phyloP scores from a whole-genome alignment of 35 echinoderm and acorn worm species.

The Diadema setosum region DNA sequence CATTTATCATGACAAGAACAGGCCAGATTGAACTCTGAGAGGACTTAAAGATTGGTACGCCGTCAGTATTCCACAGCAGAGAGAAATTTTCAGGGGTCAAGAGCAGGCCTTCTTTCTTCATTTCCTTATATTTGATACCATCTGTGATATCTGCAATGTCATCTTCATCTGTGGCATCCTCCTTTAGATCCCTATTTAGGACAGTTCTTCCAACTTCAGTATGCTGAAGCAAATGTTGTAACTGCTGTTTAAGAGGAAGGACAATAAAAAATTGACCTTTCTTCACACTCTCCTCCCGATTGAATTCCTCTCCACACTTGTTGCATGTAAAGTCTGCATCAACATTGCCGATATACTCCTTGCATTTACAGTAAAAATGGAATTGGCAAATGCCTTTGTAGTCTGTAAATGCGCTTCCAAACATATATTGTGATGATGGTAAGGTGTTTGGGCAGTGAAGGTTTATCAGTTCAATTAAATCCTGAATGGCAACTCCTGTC shows the following conservation, averaged over 20 bases:
- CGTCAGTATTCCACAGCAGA: constrained; percentile 39
- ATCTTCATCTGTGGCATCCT: neutral
- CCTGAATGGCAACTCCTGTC: neutral
- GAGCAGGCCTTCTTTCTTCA: neutral
- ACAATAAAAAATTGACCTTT: neutral
- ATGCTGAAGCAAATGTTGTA: neutral
- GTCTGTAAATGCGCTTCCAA: neutral
- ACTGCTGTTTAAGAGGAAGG: neutral
- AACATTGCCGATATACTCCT: neutral
- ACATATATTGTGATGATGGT: neutral
- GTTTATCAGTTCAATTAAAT: neutral
- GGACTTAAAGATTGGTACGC: constrained; percentile 40
- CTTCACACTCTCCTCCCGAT: neutral
- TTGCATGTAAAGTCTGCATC: neutral
- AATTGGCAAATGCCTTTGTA: neutral
- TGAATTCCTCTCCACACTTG: neutral
- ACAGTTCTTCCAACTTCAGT: neutral
- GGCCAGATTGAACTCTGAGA: constrained; percentile 10
- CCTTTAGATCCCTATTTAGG: neutral
- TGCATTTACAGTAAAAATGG: neutral
- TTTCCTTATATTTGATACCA: neutral
- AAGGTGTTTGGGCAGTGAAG: neutral
- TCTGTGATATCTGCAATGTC: neutral
- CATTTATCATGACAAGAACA: constrained; percentile 3
- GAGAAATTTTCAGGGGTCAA: constrained; percentile 1